Evolutionary conservation across 2,888 invertebrate species (phyloP).

Genomic region (Autographa pulchrina): DNA sequence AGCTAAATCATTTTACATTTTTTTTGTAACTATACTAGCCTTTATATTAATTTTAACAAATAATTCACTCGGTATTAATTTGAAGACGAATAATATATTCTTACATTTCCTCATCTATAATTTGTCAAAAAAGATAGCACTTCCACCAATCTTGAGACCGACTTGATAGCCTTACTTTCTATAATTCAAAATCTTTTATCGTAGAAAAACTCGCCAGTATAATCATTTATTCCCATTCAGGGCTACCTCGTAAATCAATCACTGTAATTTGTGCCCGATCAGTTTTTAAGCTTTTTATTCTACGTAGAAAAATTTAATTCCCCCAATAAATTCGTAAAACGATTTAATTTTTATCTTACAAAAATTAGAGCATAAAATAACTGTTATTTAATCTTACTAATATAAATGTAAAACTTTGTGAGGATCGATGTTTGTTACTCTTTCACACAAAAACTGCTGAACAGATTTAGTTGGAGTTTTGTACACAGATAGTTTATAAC

Average conservation of each 20-base stretch:
- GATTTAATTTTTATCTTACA: neutral
- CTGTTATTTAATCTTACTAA: neutral
- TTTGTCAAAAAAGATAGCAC: conserved; percentile 35
- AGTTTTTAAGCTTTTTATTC: conserved; percentile 33
- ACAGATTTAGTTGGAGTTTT: no score
- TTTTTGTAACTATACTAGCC: no score
- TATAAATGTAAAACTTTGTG: no score
- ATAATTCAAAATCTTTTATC: conserved; percentile 58
- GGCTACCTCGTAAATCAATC: conserved; percentile 53
- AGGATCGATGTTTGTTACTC: no score
- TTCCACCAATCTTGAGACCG: conserved; percentile 33
- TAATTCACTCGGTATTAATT: neutral
- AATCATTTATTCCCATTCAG: conserved; percentile 53
- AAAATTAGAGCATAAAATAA: neutral
- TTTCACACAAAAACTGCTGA: no score
- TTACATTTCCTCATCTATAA: conserved; percentile 25
- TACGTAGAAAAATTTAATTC: conserved; percentile 23
- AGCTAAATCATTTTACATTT: no score
- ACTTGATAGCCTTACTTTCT: conserved; percentile 46
- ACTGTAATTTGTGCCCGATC: conserved; percentile 46
- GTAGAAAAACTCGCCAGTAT: conserved; percentile 39
- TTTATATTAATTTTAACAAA: neutral
- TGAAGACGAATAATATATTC: conserved; percentile 12
- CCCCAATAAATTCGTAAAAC: conserved; percentile 10
- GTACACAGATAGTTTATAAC: neutral